phyloP scores from a whole-genome alignment of 2,113 vertebrate genomes.

The Trichechus manatus region DNA sequence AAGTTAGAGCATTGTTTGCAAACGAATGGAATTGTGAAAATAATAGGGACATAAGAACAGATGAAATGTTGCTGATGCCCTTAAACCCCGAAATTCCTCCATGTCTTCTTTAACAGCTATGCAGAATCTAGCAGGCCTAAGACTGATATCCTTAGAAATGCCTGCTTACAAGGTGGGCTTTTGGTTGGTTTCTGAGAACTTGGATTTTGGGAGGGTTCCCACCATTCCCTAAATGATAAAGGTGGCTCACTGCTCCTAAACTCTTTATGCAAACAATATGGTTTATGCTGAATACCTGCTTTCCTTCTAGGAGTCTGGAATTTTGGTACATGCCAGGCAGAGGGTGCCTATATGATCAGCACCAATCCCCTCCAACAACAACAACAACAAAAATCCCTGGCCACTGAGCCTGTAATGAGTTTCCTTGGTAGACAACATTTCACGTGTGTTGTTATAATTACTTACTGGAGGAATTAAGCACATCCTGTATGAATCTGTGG shows the following conservation, averaged over 20 bases:
- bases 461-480: background rate
- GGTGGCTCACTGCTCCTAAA: background rate
- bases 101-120: background rate
- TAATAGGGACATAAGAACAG: background rate
- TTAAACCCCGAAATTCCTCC: fast-evolving
- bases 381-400: background rate
- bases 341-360: background rate
- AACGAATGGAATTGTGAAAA: too few species aligned
- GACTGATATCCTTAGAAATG: background rate
- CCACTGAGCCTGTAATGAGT: background rate
- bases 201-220: background rate
- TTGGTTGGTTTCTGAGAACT: background rate
- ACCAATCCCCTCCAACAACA: too few species aligned
- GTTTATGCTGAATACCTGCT: background rate
- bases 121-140: too few species aligned
- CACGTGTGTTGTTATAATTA: fast-evolving
- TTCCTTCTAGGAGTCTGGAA: background rate
- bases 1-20: background rate
- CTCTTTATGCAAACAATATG: background rate
- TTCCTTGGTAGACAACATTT: background rate
- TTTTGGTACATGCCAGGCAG: background rate
- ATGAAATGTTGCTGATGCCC: background rate
- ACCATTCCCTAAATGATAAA: background rate
- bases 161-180: background rate
- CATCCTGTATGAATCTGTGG: background rate